phyloP scores from a whole-genome alignment of 2,113 vertebrate species.

The Campylomormyrus numenius region DNA sequence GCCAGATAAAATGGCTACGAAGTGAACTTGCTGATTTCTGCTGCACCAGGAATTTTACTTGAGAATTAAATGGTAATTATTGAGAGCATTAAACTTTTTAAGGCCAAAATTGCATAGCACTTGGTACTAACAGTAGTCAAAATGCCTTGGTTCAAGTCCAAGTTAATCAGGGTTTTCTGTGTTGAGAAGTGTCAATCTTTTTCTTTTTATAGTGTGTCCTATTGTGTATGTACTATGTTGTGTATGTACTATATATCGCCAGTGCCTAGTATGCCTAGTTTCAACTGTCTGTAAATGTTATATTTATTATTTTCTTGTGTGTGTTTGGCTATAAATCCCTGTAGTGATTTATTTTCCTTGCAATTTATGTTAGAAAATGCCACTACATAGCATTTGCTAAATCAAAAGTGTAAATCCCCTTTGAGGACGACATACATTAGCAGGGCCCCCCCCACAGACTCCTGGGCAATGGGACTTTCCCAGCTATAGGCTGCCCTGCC shows the following conservation, averaged over 20 bases:
- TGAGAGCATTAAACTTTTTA: conserved; percentile 48
- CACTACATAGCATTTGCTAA: conserved; percentile 57
- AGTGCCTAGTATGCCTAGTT: conserved; percentile 70
- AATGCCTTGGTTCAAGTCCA: conserved; percentile 64
- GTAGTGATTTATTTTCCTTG: conserved; percentile 59
- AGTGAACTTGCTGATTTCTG: not conserved
- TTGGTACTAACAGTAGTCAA: conserved; percentile 40
- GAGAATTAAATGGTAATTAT: conserved; percentile 37
- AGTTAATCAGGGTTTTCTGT: conserved; percentile 68
- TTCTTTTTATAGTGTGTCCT: conserved; percentile 57
- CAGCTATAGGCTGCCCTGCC: not conserved
- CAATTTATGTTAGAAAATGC: conserved; percentile 64
- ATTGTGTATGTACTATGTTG: conserved; percentile 37
- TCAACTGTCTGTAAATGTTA: conserved; percentile 47
- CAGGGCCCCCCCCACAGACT: not conserved
- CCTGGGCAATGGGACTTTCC: not conserved
- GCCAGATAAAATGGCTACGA: not conserved
- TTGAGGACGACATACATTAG: not conserved
- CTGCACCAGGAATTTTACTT: not conserved
- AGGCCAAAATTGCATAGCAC: conserved; percentile 31
- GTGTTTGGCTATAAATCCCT: conserved; percentile 64
- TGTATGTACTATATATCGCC: conserved; percentile 59
- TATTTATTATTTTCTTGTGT: conserved; percentile 56
- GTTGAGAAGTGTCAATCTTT: conserved; percentile 44
- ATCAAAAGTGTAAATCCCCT: not conserved